phyloP scores from a whole-genome alignment of 1,140 invertebrate species.

The Habropoda laboriosa region DNA sequence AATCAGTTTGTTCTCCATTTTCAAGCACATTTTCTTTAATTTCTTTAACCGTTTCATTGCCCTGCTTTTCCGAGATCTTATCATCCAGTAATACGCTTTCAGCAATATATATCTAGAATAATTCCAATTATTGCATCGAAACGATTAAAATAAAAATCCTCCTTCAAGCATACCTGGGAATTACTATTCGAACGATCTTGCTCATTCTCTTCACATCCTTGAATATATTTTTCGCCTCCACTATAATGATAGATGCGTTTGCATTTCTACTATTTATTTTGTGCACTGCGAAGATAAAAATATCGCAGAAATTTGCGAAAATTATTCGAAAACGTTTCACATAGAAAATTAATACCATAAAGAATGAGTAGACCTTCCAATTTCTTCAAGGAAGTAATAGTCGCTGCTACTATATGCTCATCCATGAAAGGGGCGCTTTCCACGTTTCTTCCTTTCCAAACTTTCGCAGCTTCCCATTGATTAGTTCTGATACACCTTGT shows the following conservation, averaged over 20 bases:
- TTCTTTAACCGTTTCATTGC: conserved; percentile 65
- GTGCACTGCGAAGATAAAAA: conserved; percentile 61
- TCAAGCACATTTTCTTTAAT: conserved; percentile 61
- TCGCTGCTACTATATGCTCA: conserved; percentile 68
- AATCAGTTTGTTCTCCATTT: conserved; percentile 69
- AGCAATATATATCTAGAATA: conserved; percentile 71
- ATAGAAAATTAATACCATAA: conserved; percentile 67
- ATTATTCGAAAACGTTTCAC: not conserved
- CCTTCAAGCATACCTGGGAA: conserved; percentile 70
- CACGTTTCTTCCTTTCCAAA: conserved; percentile 69
- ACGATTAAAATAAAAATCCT: too few relatives aligned
- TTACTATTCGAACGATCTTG: conserved; percentile 66
- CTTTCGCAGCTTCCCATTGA: conserved; percentile 73
- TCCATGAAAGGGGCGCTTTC: conserved; percentile 40
- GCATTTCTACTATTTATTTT: conserved; percentile 69
- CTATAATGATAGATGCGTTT: conserved; percentile 54
- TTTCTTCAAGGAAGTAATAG: conserved; percentile 72
- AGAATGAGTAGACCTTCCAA: conserved; percentile 75
- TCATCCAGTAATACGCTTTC: conserved; percentile 75
- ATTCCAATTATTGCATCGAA: not conserved
- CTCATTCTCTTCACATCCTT: conserved; percentile 65
- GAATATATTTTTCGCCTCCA: conserved; percentile 67
- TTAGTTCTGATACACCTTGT: conserved; percentile 73
- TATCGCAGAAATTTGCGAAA: not conserved
- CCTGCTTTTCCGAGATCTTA: conserved; percentile 57